Conservation (phyloP, 1,140 invertebrate genomes). For the Belonocnema kinseyi region DNA sequence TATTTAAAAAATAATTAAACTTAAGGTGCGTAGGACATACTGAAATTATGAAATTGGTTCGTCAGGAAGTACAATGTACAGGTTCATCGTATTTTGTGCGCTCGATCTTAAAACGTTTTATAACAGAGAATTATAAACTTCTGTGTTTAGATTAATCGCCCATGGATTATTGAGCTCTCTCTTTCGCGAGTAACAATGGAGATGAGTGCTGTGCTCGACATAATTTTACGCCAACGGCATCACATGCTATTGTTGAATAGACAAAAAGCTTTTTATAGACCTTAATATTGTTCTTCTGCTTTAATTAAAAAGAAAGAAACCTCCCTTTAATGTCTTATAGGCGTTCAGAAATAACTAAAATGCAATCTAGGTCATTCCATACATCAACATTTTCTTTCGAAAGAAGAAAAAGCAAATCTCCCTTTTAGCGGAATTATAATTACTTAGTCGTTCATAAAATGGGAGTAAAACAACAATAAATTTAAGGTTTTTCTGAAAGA, state of each 20-base stretch:
- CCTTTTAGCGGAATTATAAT: background rate
- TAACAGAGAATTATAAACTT: conserved; percentile 15
- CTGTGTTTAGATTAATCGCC: conserved; percentile 16
- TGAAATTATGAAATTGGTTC: background rate
- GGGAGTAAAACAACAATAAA: no score
- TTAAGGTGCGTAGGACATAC: background rate
- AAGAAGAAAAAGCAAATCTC: background rate
- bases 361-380: conserved; percentile 1
- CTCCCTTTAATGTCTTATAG: background rate
- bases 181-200: conserved; percentile 12
- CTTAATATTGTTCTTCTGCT: conserved; percentile 6
- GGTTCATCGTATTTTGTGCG: conserved; percentile 16
- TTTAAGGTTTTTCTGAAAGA: no score
- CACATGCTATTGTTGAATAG: conserved; percentile 22
- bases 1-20: no score
- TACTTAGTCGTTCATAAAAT: no score
- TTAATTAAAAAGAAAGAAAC: conserved; percentile 13
- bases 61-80: background rate
- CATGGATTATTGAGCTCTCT: conserved; percentile 17
- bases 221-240: conserved; percentile 27
- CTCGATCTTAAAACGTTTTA: conserved; percentile 3
- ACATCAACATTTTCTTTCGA: background rate
- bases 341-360: conserved; percentile 6
- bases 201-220: conserved; percentile 6
- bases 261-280: conserved; percentile 12